Evolutionary conservation across 2,797 vertebrate species (phyloP).

Genomic region (Rhynchonycteris naso): DNA sequence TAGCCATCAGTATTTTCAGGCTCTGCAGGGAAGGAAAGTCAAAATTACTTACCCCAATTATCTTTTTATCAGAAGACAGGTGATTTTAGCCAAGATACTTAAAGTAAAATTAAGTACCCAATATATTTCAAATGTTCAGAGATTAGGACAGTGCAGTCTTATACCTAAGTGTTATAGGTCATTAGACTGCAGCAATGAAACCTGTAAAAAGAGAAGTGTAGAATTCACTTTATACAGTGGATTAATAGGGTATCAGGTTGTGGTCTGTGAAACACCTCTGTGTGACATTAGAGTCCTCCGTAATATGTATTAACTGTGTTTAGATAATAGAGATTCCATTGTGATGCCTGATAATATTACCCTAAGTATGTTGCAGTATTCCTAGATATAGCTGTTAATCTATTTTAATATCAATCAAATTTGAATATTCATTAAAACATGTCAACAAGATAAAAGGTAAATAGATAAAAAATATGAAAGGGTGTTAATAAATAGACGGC

Average conservation of each 20-base stretch:
- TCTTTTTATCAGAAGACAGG: neutral
- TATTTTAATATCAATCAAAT: slow-evolving; percentile 67
- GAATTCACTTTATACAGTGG: neutral
- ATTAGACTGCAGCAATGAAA: neutral
- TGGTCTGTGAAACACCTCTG: neutral
- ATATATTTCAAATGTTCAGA: neutral
- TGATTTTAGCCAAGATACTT: neutral
- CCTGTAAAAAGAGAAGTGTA: neutral
- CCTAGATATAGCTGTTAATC: slow-evolving; percentile 68
- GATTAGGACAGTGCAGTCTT: neutral
- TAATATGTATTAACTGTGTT: neutral
- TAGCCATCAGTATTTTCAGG: neutral
- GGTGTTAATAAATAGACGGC: slow-evolving; percentile 65
- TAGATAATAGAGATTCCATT: slow-evolving; percentile 52
- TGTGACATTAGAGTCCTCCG: neutral
- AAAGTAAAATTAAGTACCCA: neutral
- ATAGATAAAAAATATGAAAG: slow-evolving; percentile 61
- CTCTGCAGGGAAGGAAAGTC: neutral
- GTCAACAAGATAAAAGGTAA: slow-evolving; percentile 74
- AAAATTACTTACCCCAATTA: neutral
- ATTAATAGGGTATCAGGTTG: neutral
- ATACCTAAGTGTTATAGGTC: neutral
- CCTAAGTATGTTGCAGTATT: neutral
- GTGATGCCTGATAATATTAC: slow-evolving; percentile 4
- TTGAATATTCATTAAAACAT: slow-evolving; percentile 80